These are phyloP conservation scores for Buathra laborator DNA, from an alignment of 2,888 invertebrate species.

Conservation along the genomic window DNA sequence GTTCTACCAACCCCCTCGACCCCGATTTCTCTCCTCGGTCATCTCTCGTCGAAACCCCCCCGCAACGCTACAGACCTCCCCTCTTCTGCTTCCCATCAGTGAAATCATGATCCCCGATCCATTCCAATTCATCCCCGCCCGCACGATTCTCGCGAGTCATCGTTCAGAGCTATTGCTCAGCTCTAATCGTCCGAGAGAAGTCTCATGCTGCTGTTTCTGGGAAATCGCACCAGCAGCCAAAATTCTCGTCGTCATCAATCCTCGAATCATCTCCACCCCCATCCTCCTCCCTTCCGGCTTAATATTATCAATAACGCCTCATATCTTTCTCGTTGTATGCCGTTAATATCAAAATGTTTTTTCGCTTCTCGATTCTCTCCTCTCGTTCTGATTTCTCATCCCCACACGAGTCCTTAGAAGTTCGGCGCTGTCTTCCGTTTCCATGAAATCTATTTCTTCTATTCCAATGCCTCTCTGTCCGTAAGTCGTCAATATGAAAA, in stretches of 20 bases:
- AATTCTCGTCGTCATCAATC: constrained; percentile 5
- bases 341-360: neutral
- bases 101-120: constrained; percentile 62
- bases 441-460: neutral
- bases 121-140: constrained; percentile 41
- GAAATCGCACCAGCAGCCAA: constrained; percentile 28
- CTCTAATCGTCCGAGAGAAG: constrained; percentile 54
- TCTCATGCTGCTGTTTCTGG: constrained; percentile 36
- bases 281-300: neutral
- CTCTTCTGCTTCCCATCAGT: constrained; percentile 30
- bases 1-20: constrained; percentile 71
- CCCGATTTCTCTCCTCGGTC: constrained; percentile 9
- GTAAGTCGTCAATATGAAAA: neutral
- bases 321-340: neutral
- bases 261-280: neutral
- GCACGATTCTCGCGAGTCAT: constrained; percentile 44
- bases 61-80: constrained; percentile 7
- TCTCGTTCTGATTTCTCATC: no score
- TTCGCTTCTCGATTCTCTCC: no score
- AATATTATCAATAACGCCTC: neutral
- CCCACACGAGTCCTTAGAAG: no score
- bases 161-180: constrained; percentile 52
- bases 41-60: neutral
- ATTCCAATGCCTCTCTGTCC: neutral
- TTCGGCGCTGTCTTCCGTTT: neutral